Percentiles rank a stretch among this genome's conserved stretches.
Conservation (phyloP, 2,888 invertebrate species). For the Eupeodes latifasciatus region DNA sequence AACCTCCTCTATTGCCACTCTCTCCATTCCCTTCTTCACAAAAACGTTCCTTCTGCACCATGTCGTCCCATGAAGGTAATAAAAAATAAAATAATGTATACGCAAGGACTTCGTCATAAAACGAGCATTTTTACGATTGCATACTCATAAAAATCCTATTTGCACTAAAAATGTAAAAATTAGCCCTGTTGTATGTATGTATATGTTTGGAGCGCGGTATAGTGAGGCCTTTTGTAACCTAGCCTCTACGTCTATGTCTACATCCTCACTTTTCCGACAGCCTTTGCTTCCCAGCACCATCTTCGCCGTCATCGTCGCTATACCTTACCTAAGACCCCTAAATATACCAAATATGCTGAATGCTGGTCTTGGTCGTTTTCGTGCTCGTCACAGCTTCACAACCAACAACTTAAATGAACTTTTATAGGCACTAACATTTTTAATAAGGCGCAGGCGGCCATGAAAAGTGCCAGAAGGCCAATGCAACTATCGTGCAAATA, state of each 20-base stretch:
- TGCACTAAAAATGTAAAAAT: conserved; percentile 76
- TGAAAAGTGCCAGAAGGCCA: conserved; percentile 70
- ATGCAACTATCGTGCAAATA: conserved; percentile 69
- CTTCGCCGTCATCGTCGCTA: no score
- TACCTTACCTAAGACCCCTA: no score
- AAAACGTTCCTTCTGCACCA: neutral
- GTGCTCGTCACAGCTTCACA: conserved; percentile 49
- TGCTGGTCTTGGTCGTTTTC: conserved; percentile 6
- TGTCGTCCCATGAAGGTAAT: conserved; percentile 56
- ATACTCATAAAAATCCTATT: conserved; percentile 75
- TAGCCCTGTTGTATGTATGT: conserved; percentile 40
- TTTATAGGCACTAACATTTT: conserved; percentile 75
- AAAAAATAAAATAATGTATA: conserved; percentile 72
- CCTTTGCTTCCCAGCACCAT: no score
- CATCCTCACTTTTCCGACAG: no score
- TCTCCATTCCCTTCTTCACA: neutral
- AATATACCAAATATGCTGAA: no score
- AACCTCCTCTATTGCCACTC: no score
- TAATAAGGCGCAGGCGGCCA: conserved; percentile 70
- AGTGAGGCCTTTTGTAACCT: no score
- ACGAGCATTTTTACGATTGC: conserved; percentile 74
- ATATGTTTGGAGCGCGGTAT: neutral
- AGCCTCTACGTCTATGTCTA: no score
- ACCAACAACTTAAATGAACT: conserved; percentile 67
- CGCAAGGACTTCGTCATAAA: conserved; percentile 71